Base-by-base conservation (phyloP, 2,113 vertebrate genomes). In the Vidua macroura region DNA sequence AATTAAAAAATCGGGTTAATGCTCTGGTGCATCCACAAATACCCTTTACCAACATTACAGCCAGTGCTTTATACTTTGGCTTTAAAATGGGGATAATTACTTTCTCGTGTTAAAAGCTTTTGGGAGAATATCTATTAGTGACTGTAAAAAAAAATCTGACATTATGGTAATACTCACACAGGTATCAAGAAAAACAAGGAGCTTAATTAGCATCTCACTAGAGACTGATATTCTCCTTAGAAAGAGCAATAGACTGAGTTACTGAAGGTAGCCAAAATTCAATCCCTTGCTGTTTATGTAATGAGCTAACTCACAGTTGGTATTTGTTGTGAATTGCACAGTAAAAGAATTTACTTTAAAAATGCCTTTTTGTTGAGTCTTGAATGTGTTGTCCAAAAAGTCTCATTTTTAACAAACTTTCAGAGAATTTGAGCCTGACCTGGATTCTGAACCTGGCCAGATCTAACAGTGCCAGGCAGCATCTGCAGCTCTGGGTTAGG, bases 291-390 rank as follows among this genome's bases (percentile, higher is more conserved):
- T 88, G 76, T 93, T 96, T 96, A 81, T 76, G 81, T 80, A 95
- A 88, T 92, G 92, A 94, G 75, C 58, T 92, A 94, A 94, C 44
- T 83, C 79, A 28, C 48, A 77, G 69, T 77, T 90, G 74, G 79
- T 81, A 88, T 94, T 91, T 95, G 85, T 95, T 94, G 88, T 93
- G 88, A 94, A 92, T 81, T 86, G 20, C 48, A 49, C 39, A 44
- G 83, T 78, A 53, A 89, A 93, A 86, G 52, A 92, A 89, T 86
- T 96, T 84, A 81, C 81, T 96, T 95, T 60, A 9, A 91, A 89
- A 95, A 96, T 93, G 77, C 91, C 73, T 92, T 94, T 95, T 96
- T 93, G 74, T 94, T 94, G 92, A 93, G 88, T 89, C 83, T 83
- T 72, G 60, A 64, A 56, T 49, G 37, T 46, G 52, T 75, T 79